Percentiles rank a stretch among this genome's conserved stretches.
phyloP scores from a whole-genome alignment of 2,797 vertebrate species.

The Lutjanus argentimaculatus region DNA sequence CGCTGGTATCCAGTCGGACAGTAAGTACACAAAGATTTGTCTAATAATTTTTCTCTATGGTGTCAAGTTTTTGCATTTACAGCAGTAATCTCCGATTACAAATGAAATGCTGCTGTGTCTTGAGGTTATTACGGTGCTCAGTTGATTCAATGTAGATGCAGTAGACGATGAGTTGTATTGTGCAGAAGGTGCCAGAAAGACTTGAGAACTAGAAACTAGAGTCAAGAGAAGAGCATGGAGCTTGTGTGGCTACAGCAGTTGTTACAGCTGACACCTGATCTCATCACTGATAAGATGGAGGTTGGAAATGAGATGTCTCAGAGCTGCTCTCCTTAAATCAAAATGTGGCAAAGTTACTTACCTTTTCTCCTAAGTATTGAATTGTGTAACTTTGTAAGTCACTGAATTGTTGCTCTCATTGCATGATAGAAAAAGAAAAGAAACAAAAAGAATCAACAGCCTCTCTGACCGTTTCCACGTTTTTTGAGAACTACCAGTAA shows the following conservation, averaged over 20 bases:
- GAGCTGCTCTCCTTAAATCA: neutral
- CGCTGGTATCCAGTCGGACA: constrained; percentile 95
- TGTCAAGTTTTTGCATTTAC: neutral
- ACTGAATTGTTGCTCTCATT: neutral
- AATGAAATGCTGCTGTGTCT: neutral
- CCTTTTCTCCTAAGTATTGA: neutral
- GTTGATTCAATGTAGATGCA: neutral
- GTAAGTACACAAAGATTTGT: constrained; percentile 84
- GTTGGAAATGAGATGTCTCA: neutral
- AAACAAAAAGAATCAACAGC: neutral
- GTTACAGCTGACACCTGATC: neutral
- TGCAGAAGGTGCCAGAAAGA: neutral
- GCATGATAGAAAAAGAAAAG: no score
- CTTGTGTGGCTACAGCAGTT: neutral
- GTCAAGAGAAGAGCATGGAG: neutral
- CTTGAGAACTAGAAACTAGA: neutral
- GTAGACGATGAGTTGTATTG: neutral
- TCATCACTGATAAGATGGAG: neutral
- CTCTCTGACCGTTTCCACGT: neutral
- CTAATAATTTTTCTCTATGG: neutral
- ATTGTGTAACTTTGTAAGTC: neutral
- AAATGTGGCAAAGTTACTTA: neutral
- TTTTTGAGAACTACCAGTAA: neutral
- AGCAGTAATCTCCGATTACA: neutral
- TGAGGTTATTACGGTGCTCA: neutral